Percentiles rank a stretch among this genome's conserved stretches.
Evolutionary conservation across 2,113 vertebrate species (phyloP).

Genomic region (Ceyx margarethae): DNA sequence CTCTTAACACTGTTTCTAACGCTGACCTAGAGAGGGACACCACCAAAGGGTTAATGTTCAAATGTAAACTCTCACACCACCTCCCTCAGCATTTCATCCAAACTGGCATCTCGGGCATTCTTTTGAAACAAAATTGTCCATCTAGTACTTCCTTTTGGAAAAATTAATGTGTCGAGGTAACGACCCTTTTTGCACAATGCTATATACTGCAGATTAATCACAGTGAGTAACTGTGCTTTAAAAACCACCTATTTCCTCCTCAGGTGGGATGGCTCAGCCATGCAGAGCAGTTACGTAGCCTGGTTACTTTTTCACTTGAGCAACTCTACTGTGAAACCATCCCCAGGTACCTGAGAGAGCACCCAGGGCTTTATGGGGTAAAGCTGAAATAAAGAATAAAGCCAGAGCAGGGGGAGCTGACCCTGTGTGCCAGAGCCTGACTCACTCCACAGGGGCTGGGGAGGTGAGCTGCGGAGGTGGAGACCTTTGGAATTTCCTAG

Average conservation of each 20-base stretch:
- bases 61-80: background rate
- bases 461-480: background rate
- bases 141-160: background rate
- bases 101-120: background rate
- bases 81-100: background rate
- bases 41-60: background rate
- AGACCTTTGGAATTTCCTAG: background rate
- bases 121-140: background rate
- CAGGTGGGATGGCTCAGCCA: background rate
- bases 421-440: background rate
- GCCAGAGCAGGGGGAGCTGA: background rate
- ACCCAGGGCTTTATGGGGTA: too few relatives aligned
- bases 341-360: background rate
- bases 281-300: fast-evolving
- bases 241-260: background rate
- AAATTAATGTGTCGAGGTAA: background rate
- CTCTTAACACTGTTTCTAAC: conserved; percentile 51
- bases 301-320: background rate
- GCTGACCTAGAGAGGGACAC: conserved; percentile 43
- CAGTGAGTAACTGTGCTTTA: background rate
- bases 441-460: background rate
- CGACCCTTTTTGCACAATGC: conserved; percentile 15
- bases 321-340: background rate
- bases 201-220: background rate
- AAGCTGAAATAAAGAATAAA: background rate